Percentiles rank a stretch among this genome's conserved stretches.
Evolutionary conservation across 1,140 invertebrate genomes (phyloP).

Genomic region (Scaptodrosophila lebanonensis): DNA sequence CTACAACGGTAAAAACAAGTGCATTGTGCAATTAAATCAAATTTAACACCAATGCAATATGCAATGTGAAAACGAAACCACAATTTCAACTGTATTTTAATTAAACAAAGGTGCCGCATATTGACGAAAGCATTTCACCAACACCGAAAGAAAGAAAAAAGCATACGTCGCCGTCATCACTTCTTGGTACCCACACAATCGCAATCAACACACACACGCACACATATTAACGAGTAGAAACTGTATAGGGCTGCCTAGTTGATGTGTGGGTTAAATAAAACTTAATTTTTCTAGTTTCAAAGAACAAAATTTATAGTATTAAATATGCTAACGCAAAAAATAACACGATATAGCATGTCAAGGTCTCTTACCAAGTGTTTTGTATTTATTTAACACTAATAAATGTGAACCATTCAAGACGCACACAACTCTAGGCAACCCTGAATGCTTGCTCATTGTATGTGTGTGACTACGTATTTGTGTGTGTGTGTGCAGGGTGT

Average conservation of each 20-base stretch:
- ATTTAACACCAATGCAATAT: not conserved
- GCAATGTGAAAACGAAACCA: constrained; percentile 2
- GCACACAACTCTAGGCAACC: constrained; percentile 34
- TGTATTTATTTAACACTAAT: constrained; percentile 2
- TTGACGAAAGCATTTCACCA: constrained; percentile 24
- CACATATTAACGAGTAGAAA: constrained; percentile 34
- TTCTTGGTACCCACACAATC: constrained; percentile 55
- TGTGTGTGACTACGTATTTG: constrained; percentile 17
- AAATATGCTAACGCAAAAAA: no score
- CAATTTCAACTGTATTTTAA: constrained; percentile 2
- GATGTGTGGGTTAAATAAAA: constrained; percentile 15
- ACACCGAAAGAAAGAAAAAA: constrained; percentile 44
- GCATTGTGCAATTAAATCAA: constrained; percentile 38
- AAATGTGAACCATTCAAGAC: constrained; percentile 7
- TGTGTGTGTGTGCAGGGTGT: constrained; percentile 46
- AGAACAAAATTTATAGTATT: constrained; percentile 18
- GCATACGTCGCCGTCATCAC: constrained; percentile 65
- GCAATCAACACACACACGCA: constrained; percentile 13
- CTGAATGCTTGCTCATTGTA: constrained; percentile 23
- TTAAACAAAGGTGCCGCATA: constrained; percentile 42
- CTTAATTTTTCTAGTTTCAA: constrained; percentile 19
- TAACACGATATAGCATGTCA: not conserved
- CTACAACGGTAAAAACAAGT: constrained; percentile 51
- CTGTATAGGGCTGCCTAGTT: constrained; percentile 38
- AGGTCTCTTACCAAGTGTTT: not conserved